Evolutionary conservation across 1,140 invertebrate genomes (phyloP).

Genomic region (Papilio xuthus): DNA sequence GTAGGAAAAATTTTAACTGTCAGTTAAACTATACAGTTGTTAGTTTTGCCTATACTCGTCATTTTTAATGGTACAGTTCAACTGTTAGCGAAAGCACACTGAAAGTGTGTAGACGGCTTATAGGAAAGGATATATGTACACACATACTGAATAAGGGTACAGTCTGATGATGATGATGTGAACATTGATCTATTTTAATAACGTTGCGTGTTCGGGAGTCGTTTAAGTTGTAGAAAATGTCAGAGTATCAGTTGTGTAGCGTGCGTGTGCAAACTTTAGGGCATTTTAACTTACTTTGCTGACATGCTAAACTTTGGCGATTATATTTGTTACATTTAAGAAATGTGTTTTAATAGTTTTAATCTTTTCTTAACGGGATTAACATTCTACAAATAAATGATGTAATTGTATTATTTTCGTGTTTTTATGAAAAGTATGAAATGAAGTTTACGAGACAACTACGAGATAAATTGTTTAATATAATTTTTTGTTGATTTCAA

Average conservation of each 20-base stretch:
- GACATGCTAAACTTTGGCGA: not conserved
- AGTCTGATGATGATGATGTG: not conserved
- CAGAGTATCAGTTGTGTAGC: constrained; percentile 5
- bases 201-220: not conserved
- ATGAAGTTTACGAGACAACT: not conserved
- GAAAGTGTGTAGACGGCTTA: too few species aligned
- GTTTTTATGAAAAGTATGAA: not conserved
- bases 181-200: not conserved
- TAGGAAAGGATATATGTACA: too few species aligned
- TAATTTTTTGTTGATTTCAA: too few species aligned
- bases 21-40: too few species aligned
- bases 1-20: too few species aligned
- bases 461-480: not conserved
- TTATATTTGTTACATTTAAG: not conserved
- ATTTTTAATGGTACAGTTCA: too few species aligned
- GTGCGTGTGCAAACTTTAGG: constrained; percentile 23
- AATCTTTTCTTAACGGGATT: not conserved
- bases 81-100: too few species aligned
- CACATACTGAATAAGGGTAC: too few species aligned
- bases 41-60: too few species aligned
- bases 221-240: constrained; percentile 13
- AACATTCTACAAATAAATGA: too few species aligned
- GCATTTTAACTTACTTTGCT: not conserved
- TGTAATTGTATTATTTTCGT: too few species aligned
- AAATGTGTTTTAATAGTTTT: not conserved